Percentiles rank a stretch among this genome's conserved stretches.
These are phyloP conservation scores for Drosophila austrosaltans DNA, from an alignment of 2,888 invertebrate genomes.

Conservation along the genomic window DNA sequence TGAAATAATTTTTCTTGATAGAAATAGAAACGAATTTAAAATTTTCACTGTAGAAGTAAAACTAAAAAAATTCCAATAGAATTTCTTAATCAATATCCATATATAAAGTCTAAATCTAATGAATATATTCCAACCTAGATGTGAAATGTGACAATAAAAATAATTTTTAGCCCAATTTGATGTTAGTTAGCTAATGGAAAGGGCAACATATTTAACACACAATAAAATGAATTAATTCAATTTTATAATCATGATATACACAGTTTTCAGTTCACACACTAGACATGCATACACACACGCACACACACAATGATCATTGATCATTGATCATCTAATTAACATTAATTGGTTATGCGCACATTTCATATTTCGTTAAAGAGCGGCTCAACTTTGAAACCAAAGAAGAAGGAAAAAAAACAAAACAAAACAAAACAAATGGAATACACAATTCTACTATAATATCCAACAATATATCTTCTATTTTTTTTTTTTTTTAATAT, in stretches of 20 bases:
- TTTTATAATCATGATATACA: conserved; percentile 12
- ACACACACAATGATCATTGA: conserved; percentile 3
- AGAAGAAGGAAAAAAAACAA: not conserved
- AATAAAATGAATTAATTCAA: conserved; percentile 3
- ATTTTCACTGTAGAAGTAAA: too few relatives aligned
- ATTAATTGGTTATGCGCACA: conserved; percentile 53
- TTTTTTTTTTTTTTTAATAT: not conserved
- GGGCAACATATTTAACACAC: conserved; percentile 5
- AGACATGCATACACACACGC: not conserved
- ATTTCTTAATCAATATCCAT: too few relatives aligned
- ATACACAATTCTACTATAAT: not conserved
- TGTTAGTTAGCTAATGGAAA: not conserved
- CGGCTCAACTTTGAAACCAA: not conserved
- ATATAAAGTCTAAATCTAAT: too few relatives aligned
- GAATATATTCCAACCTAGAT: too few relatives aligned
- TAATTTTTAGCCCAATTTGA: not conserved
- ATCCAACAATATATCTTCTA: not conserved
- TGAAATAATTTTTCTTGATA: too few relatives aligned
- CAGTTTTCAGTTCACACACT: conserved; percentile 3
- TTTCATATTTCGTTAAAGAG: conserved; percentile 56
- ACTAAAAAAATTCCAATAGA: too few relatives aligned
- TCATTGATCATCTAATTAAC: not conserved
- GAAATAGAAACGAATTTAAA: too few relatives aligned
- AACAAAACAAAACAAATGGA: not conserved
- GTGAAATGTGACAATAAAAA: not conserved